Percentiles rank a stretch among this genome's conserved stretches.
Evolutionary conservation across 2,113 vertebrate genomes (phyloP).

Genomic region (Sus scrofa): DNA sequence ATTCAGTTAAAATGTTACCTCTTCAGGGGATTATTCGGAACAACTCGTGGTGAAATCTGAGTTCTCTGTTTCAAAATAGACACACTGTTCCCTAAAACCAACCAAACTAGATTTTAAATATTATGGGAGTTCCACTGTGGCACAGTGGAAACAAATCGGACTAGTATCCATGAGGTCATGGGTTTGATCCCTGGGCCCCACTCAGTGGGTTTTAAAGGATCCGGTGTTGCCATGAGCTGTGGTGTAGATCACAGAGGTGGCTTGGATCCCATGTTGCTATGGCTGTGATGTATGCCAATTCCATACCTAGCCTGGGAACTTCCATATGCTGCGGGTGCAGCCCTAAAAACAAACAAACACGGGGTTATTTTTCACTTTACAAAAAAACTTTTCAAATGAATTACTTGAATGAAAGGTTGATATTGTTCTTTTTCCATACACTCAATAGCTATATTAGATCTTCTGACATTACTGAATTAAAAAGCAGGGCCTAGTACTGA

Average conservation of each 20-base stretch:
- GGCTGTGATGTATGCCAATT: no score
- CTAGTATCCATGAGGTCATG: no score
- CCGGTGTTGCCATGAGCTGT: no score
- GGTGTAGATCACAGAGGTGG: no score
- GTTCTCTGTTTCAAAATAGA: neutral
- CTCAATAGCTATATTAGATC: neutral
- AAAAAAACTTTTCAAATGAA: neutral
- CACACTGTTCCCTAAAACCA: neutral
- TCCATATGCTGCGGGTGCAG: no score
- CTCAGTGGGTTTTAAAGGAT: no score
- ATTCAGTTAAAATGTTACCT: neutral
- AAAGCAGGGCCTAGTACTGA: neutral
- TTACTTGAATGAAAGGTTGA: neutral
- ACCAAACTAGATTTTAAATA: neutral
- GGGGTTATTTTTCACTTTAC: neutral
- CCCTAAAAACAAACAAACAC: neutral
- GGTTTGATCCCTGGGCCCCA: no score
- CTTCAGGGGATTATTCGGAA: neutral
- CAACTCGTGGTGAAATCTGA: neutral
- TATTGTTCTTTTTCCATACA: neutral
- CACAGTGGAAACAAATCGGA: no score
- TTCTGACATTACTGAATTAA: neutral
- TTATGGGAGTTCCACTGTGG: no score
- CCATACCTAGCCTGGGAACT: no score
- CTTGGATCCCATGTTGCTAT: no score